A percentile compares a stretch with the other conserved stretches of the same genome.
Conservation (phyloP, 1,140 invertebrate species). For the Pararge aegeria region DNA sequence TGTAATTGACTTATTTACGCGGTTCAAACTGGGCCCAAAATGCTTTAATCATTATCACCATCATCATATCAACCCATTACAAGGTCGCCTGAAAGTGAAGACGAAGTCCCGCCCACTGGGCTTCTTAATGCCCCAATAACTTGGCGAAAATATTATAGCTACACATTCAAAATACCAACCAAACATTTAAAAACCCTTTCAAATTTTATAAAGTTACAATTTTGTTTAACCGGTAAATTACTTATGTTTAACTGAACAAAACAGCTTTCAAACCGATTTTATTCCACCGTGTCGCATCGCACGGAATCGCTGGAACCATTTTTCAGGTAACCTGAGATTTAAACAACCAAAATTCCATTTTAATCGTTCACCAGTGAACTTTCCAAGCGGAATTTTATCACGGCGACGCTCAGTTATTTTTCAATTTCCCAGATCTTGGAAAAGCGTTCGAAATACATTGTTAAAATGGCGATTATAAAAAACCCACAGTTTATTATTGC, state of each 20-base stretch:
- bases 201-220: not conserved
- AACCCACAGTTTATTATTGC: slow-evolving; percentile 30
- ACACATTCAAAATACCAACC: too few relatives aligned
- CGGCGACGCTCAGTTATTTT: slow-evolving; percentile 62
- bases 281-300: not conserved
- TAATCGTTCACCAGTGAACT: slow-evolving; percentile 47
- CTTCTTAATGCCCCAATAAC: too few relatives aligned
- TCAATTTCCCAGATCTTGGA: slow-evolving; percentile 59
- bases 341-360: slow-evolving; percentile 40
- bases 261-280: not conserved
- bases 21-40: too few relatives aligned
- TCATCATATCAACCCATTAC: too few relatives aligned
- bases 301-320: slow-evolving; percentile 5
- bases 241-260: not conserved
- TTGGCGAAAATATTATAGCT: too few relatives aligned
- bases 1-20: too few relatives aligned
- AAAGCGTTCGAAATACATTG: slow-evolving; percentile 43
- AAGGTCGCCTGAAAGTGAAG: too few relatives aligned
- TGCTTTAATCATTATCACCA: too few relatives aligned
- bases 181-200: too few relatives aligned
- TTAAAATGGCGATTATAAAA: slow-evolving; percentile 50
- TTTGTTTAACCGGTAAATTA: not conserved
- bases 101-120: too few relatives aligned
- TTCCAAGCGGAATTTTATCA: slow-evolving; percentile 51
- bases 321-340: slow-evolving; percentile 11